Base-by-base conservation (phyloP, 2,888 invertebrate genomes). In the Eristalis tenax region DNA sequence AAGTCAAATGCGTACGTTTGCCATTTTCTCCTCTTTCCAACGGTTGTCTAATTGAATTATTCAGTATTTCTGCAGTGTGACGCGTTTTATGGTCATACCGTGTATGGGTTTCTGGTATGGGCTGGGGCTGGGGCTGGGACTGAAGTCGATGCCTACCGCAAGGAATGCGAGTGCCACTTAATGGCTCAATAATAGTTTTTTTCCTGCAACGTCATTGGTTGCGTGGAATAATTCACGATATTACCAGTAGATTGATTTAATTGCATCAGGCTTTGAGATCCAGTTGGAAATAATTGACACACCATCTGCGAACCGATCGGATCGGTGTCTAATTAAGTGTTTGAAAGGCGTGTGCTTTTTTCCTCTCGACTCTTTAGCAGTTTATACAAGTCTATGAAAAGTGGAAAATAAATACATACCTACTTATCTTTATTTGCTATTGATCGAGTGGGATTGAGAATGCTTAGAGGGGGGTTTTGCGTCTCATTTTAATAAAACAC, bases 41-140 rank as follows among this genome's bases (percentile, higher is more conserved):
- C 18, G 8, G n/a, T 50, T n/a, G 50, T 18, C 68, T 69, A 74
- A 81, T 63, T 81, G 71, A 79, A 73, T 79, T 79, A 79, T 73
- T 38, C 57, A 79, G 66, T 64, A 26, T 15, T 70, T 59, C 59
- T 57, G 59, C 15, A 32, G 32, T 22, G 23, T 59, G 59, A 26
- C 23, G 59, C 59, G 59, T 59, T 59, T 59, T 26, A 23, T 59
- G 35, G 23, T 18, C 38, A 38, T 23, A 22, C 59, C 38, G 38
- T 38, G 38, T 70, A 70, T 38, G 26, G 28, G 18, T 50, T 50
- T 50, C 50, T 50, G 50, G 50, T 50, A 50, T 50, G 50, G 50
- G 50, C 18, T 18, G 50, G 50, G 50, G 4, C n/a, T 43, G 4
- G 0, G 50, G n/a, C 50, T 50, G 50, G 18, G 18, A 18, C 50